Conservation (phyloP, 2,888 invertebrate species). For the Ashinkailepas kermadecensis region DNA sequence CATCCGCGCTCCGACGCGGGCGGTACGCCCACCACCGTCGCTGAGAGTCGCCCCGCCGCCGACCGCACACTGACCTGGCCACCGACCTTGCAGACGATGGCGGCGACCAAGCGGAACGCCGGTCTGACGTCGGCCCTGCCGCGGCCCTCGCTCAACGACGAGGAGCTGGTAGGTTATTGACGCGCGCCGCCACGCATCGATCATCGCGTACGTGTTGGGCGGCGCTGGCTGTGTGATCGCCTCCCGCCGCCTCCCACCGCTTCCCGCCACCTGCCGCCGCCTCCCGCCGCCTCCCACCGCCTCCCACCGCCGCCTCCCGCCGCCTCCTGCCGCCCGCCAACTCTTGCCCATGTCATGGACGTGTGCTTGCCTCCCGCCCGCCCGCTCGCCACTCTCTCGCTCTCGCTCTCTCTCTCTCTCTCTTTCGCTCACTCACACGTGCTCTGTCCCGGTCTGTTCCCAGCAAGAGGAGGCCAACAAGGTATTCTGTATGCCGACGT, state of each 20-base stretch:
- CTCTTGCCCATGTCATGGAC: neutral
- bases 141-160: constrained; percentile 93
- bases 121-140: constrained; percentile 96
- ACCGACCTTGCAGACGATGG: constrained; percentile 75
- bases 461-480: constrained; percentile 15
- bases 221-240: no score
- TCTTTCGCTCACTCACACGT: neutral
- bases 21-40: no score
- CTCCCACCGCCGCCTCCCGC: no score
- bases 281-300: no score
- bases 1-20: no score
- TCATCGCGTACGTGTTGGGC: no score
- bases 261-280: no score
- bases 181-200: no score
- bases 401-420: neutral
- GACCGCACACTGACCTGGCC: no score
- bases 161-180: constrained; percentile 80
- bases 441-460: neutral
- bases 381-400: constrained; percentile 11
- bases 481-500: neutral
- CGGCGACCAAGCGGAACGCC: constrained; percentile 94
- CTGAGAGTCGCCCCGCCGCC: no score
- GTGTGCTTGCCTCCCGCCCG: neutral
- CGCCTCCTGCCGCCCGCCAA: no score
- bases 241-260: no score